phyloP scores from a whole-genome alignment of 1,140 invertebrate species.

The Habropoda laboriosa region DNA sequence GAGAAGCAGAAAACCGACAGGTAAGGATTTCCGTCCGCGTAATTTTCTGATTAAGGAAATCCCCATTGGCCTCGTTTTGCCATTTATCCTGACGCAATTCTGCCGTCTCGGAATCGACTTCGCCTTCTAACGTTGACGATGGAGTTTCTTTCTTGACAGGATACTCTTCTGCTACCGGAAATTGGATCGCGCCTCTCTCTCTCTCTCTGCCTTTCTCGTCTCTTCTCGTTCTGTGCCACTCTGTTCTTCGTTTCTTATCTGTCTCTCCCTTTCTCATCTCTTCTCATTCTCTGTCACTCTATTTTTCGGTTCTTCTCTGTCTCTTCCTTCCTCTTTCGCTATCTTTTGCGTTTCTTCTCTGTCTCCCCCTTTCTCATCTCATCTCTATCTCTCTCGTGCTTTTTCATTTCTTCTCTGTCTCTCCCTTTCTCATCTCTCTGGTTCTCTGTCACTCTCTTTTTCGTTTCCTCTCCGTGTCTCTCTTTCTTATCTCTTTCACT shows the following conservation, averaged over 20 bases:
- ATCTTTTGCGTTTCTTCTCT: no score
- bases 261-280: not conserved
- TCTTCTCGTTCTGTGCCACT: no score
- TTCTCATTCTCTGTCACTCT: not conserved
- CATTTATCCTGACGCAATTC: slow-evolving; percentile 56
- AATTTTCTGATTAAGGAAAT: slow-evolving; percentile 56
- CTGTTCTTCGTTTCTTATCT: no score
- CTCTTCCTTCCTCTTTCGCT: not conserved
- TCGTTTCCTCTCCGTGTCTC: no score
- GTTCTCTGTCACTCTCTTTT: no score
- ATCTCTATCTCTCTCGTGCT: no score
- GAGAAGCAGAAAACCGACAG: slow-evolving; percentile 99
- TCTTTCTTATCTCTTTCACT: no score
- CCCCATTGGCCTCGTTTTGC: slow-evolving; percentile 36
- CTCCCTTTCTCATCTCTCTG: no score
- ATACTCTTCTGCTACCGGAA: slow-evolving; percentile 28
- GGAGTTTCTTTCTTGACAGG: slow-evolving; percentile 13
- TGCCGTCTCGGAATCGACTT: not conserved
- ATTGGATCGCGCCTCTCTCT: slow-evolving; percentile 11
- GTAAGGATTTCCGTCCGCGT: slow-evolving; percentile 80
- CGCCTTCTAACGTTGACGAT: not conserved
- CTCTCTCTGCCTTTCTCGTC: not conserved
- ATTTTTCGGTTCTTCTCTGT: not conserved
- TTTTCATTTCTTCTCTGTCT: no score
- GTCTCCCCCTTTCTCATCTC: no score